Base-by-base conservation (phyloP, 1,140 invertebrate genomes). In the Papilio glaucus region DNA sequence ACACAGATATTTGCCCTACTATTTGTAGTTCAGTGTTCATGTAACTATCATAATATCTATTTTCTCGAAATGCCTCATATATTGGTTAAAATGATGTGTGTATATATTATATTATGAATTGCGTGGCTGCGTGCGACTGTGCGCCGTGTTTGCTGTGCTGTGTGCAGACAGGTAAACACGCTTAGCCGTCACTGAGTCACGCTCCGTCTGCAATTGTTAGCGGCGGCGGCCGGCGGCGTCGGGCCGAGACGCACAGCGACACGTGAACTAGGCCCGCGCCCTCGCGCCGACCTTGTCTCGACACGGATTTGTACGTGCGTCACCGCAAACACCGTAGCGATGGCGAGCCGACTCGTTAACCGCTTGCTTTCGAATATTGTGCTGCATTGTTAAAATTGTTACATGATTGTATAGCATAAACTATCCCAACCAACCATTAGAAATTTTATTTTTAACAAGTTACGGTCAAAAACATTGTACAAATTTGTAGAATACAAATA, bases 241-340 rank as follows among this genome's bases (percentile, higher is more conserved):
- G 15, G 42, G 7, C 8, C 21, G 49, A 53, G 21, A 2, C 8
- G 15, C 45, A 69, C 26, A 53, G 4, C 65, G 39, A 68, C 70
- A 75, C 75, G 84, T 73, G 83, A 88, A 85, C 87, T 87, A 89
- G 83, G 78, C 87, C 76, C 85, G 85, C 86, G 88, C 87, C 88
- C 89, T 90, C 90, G 82, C 83, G 76, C 81, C 90, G 88, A 91
- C 90, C 90, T 92, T 92, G 90, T 88, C 86, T 87, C 87, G 87
- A 85, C 88, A 85, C 88, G 86, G 88, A 90, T 90, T 90, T 90
- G 88, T 90, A 87, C 85, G 85, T 89, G 87, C 87, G 88, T 91
- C 88, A 91, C 82, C 80, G 74, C 79, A 70, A 74, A 77, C 80
- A 76, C 70, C 77, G 76, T 78, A 26, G 24, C 49, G 49, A 21